Base-by-base conservation (phyloP, 64 coral and sea anemone species). In the Actinia tenebrosa region DNA sequence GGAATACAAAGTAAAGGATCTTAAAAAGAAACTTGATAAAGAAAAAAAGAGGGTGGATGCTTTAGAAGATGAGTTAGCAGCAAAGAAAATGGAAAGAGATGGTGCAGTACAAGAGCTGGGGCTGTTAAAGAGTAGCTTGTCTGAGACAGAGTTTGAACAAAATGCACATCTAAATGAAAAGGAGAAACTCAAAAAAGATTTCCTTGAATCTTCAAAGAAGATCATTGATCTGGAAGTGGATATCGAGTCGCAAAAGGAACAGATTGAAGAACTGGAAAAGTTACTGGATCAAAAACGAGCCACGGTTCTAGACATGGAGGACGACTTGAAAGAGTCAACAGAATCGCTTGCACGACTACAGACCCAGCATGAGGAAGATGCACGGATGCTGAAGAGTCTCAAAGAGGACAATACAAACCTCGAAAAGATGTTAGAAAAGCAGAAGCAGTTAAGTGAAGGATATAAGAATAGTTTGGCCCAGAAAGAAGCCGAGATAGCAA, bases 251-350 rank as follows among this genome's bases (percentile, higher is more conserved):
- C 94, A 89, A 53, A 86, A 97, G 56, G 89, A 89, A 86, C 89
- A 83, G 30, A 97, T 88, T 30, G 86, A 90, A 37, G 84, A 93
- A n/a, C 77, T 97, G 53, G 94, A 97, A 93, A 92, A 97, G 61
- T 50, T 86, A 16, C 71, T 97, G 30, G 89, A 84, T 60, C 37
- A 87, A 55, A 93, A 84, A 30, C 86, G 86, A 45, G 91, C 81
- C 45, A 97, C 82, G 17, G 55, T 80, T 7, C 44, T 46, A 6
- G 68, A 64, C 17, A 71, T 93, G 18, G 94, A 97, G 66, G 89
- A 93, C n/a, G 64, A 63, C 19, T 55, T 97, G 42, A 90, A 97
- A 44, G 88, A 93, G 22, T 56, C 83, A 4, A 50, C 88, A 11
- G 72, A 87, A 86, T 72, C 89, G 16, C 84, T 83, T 61, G 89